phyloP scores from a whole-genome alignment of 2,113 vertebrate genomes.

The Galeopterus variegatus region DNA sequence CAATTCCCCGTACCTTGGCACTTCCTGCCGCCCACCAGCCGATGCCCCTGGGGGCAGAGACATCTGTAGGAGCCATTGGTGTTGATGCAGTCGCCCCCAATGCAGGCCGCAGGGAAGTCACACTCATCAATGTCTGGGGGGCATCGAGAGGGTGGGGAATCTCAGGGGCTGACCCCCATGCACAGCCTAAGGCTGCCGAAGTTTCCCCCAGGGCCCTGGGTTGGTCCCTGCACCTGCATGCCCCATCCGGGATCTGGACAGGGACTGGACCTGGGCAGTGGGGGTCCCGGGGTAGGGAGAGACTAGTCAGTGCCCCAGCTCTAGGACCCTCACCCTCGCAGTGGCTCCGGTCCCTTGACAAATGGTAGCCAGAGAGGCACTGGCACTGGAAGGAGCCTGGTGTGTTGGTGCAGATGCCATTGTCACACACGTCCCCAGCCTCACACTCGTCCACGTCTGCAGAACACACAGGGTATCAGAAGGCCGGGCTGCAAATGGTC shows the following conservation, averaged over 20 bases:
- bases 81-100: slow-evolving; percentile 94
- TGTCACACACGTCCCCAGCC: slow-evolving; percentile 89
- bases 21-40: slow-evolving; percentile 89
- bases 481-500: not conserved
- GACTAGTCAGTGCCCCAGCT: not conserved
- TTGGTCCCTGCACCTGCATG: not conserved
- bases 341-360: slow-evolving; percentile 82
- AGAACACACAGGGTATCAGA: not conserved
- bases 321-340: slow-evolving; percentile 81
- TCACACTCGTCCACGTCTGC: slow-evolving; percentile 94
- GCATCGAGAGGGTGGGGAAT: not conserved
- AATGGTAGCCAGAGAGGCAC: slow-evolving; percentile 92
- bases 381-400: slow-evolving; percentile 94
- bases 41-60: slow-evolving; percentile 92
- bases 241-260: not conserved
- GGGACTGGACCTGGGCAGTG: not conserved
- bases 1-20: slow-evolving; percentile 91
- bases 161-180: not conserved
- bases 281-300: not conserved
- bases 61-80: slow-evolving; percentile 95
- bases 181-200: not conserved
- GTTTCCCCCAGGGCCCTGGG: not conserved
- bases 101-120: slow-evolving; percentile 91
- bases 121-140: slow-evolving; percentile 94
- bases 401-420: slow-evolving; percentile 93